Evolutionary conservation across 2,888 invertebrate genomes (phyloP).

Genomic region (Rhaphigaster nebulosa): DNA sequence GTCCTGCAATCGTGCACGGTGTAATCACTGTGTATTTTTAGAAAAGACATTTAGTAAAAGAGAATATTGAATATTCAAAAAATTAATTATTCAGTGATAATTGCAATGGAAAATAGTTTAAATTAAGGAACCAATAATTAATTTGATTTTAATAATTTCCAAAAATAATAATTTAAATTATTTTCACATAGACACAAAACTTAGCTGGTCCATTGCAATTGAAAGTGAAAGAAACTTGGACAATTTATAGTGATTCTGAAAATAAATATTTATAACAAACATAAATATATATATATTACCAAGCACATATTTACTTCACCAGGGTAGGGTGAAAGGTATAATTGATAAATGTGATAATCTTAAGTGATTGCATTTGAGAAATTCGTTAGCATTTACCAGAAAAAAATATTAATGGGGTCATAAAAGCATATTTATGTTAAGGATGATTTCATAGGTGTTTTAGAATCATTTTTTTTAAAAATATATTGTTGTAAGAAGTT

Average conservation of each 20-base stretch:
- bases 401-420: background rate
- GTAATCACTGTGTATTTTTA: background rate
- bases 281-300: background rate
- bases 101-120: background rate
- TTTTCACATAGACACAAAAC: background rate
- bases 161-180: background rate
- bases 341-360: constrained; percentile 26
- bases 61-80: background rate
- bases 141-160: background rate
- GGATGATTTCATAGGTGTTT: background rate
- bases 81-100: background rate
- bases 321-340: background rate
- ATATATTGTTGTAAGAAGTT: background rate
- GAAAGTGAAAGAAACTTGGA: background rate
- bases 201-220: background rate
- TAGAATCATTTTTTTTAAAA: background rate
- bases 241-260: constrained; percentile 10
- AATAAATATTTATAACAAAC: background rate
- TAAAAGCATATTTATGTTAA: constrained; percentile 4
- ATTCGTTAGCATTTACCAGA: background rate
- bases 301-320: background rate
- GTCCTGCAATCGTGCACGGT: background rate
- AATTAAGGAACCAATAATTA: background rate
- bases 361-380: background rate
- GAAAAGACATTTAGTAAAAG: no score